Base-by-base conservation (phyloP, 2,113 vertebrate genomes). In the Epinephelus moara region DNA sequence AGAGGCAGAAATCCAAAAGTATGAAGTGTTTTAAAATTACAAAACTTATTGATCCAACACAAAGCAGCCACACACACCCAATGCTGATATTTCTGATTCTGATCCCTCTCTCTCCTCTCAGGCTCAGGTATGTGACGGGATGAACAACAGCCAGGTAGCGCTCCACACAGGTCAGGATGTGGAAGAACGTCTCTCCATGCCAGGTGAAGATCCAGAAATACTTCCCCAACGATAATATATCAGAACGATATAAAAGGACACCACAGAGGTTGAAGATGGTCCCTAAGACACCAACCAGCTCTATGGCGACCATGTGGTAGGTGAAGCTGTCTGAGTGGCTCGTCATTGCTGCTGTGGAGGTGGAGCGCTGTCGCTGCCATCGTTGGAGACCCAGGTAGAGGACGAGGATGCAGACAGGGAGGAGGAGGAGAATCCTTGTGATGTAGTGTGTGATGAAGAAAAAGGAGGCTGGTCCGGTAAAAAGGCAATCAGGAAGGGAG, bases 11-110 rank as follows among this genome's bases (percentile, higher is more conserved):
- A 62, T 12, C 42, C 42, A 45, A 10, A 45, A 45, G 0, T 45
- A 45, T 0, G 2, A 45, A 45, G 0, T 11, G 0, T 45, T 45
- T 45, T 45, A 45, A 0, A 11, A 3, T 1, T 12, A 45, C 0
- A 9, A 12, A 8, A 50, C 3, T 14, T 17, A 2, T 5, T 18
- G 15, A 0, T 18, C 3, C 49, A 18, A 1, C 1, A 7, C 21
- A 10, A 1, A 67, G 3, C 42, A 67, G 37, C 47, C 66, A 68
- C 27, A 68, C 66, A 18, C 25, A 12, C 0, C 45, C 47, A 1
- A 68, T n/a, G 25, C 0, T 30, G 25, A 68, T 30, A 3, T 68
- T 68, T 50, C 66, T 68, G 66, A 68, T 19, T 2, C 45, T 68
- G 23, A 12, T 8, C 18, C 47, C 10, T 1, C 25, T 27, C 7